phyloP scores from a whole-genome alignment of 2,888 invertebrate species.

The Buathra laborator region DNA sequence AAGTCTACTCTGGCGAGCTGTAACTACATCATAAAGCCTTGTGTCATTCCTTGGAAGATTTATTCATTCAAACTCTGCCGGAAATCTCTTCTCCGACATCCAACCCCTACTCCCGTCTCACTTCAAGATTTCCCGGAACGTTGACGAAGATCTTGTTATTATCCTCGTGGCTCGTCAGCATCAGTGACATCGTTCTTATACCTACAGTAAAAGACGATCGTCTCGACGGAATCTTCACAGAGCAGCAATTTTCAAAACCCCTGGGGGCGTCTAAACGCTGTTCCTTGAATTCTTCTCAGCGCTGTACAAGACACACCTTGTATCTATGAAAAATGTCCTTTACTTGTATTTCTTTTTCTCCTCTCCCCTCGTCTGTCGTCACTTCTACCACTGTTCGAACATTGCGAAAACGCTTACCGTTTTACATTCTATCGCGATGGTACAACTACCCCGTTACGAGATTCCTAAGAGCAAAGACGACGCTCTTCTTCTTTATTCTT shows the following conservation, averaged over 20 bases:
- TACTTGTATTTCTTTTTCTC: background rate
- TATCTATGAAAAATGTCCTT: background rate
- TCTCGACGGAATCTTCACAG: constrained; percentile 1
- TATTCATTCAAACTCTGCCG: background rate
- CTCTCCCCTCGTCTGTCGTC: background rate
- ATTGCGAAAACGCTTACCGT: constrained; percentile 30
- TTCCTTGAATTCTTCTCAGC: constrained; percentile 28
- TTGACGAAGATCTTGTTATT: background rate
- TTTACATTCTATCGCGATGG: constrained; percentile 31
- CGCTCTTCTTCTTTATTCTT: constrained; percentile 7
- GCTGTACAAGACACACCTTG: background rate
- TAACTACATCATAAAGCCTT: background rate
- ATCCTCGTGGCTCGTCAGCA: constrained; percentile 5
- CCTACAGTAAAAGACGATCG: background rate
- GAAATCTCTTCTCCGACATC: constrained; percentile 8
- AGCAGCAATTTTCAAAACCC: constrained; percentile 16
- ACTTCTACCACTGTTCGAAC: constrained; percentile 17
- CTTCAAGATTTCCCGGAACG: background rate
- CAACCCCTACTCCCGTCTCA: no score
- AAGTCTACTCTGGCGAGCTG: background rate
- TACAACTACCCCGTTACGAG: background rate
- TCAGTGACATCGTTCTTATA: constrained; percentile 8
- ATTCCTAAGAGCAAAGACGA: constrained; percentile 41
- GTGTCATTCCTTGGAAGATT: background rate
- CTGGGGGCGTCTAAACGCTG: constrained; percentile 3